Base-by-base conservation (phyloP, 2,113 vertebrate genomes). In the Nesogale talazaci region DNA sequence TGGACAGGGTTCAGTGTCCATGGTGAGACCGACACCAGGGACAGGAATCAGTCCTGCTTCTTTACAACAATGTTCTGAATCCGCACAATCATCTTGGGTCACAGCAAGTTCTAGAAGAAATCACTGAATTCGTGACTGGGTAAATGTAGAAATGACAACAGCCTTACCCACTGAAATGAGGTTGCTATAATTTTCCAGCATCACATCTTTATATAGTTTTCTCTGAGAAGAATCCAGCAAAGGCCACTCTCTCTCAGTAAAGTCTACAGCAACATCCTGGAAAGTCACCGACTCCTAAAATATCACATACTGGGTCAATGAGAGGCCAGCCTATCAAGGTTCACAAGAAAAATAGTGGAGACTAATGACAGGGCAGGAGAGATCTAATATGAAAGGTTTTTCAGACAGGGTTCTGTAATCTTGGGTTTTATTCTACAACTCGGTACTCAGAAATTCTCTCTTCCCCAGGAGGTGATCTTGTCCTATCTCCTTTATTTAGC, bases 171-270 rank as follows among this genome's bases (percentile, higher is more conserved):
- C 61, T 1, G 95, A 96, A 22, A 93, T 86, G 9, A 97, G 95
- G 88, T 95, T 96, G 67, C 86, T 96, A 2, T 97, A 97, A 91
- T 96, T 97, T 90, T 97, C 96, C 74, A 97, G 27, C 96, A 97
- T 97, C 75, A 97, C 96, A 56, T 97, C 96, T 59, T 94, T 96
- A 72, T 97, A 96, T 6, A 97, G 83, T 57, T 95, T 95, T 57
- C 95, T 93, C 86, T 97, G 96, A 34, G 95, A 95, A 42, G 94
- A 95, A 85, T 96, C 96, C 88, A 97, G 83, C 65, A 95, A 57
- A 29, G 95, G 96, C 96, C 96, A 97, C 25, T 97, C 96, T 91
- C 96, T 97, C 72, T 97, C 95, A 36, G 94, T 97, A 1, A 97
- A 97, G 91, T 97, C 95, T 90, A 97, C 96, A 22, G 96, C 96